A percentile compares a stretch with the other conserved stretches of the same genome.
phyloP scores from a whole-genome alignment of 2,888 invertebrate genomes.

The Macropis europaea region DNA sequence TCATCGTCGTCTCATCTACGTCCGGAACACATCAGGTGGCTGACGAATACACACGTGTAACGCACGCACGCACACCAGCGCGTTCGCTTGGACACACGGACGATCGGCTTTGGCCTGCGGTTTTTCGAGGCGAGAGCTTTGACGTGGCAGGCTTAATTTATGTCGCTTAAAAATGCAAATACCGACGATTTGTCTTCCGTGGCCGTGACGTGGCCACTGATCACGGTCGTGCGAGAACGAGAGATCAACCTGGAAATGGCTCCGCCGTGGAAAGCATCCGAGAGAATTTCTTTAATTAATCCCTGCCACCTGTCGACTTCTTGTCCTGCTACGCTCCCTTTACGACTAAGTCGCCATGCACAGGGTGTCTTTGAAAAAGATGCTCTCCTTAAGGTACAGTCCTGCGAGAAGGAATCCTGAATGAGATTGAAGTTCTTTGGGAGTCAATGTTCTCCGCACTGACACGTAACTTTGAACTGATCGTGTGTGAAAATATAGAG shows the following conservation, averaged over 20 bases:
- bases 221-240: background rate
- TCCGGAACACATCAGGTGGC: slow-evolving; percentile 36
- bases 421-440: too few relatives aligned
- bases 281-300: slow-evolving; percentile 67
- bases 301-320: slow-evolving; percentile 62
- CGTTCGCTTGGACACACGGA: background rate
- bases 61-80: background rate
- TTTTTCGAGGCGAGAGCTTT: slow-evolving; percentile 38
- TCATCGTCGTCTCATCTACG: slow-evolving; percentile 29
- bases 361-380: too few relatives aligned
- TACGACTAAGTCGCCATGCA: slow-evolving; percentile 47
- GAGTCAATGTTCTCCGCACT: too few relatives aligned
- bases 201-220: slow-evolving; percentile 12
- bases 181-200: slow-evolving; percentile 58
- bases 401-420: too few relatives aligned
- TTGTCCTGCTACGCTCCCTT: slow-evolving; percentile 26
- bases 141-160: slow-evolving; percentile 59
- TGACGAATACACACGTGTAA: slow-evolving; percentile 15
- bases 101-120: slow-evolving; percentile 12
- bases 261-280: slow-evolving; percentile 26
- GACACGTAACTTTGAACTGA: too few relatives aligned
- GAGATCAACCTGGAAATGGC: slow-evolving; percentile 19
- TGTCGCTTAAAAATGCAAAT: slow-evolving; percentile 67
- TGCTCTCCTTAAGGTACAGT: too few relatives aligned
- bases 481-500: too few relatives aligned